A percentile compares a stretch with the other conserved stretches of the same genome.
These are phyloP conservation scores for Dryadula phaetusa DNA, from an alignment of 2,888 invertebrate genomes.

Conservation along the genomic window DNA sequence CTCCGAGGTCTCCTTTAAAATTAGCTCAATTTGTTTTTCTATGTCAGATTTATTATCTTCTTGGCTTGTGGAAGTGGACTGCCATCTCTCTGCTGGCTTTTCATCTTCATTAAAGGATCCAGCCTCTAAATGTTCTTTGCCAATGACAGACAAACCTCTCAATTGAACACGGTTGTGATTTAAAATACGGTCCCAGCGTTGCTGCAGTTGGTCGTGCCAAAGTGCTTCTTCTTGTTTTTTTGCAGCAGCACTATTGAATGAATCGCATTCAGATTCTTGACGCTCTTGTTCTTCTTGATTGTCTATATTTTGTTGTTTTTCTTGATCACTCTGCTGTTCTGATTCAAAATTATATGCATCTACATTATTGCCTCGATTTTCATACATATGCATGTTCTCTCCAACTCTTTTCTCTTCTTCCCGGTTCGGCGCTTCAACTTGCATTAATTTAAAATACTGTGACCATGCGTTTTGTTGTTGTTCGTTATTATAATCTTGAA, in stretches of 20 bases:
- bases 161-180: conserved; percentile 46
- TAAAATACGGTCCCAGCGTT: conserved; percentile 46
- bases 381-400: neutral
- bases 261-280: conserved; percentile 43
- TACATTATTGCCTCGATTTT: conserved; percentile 22
- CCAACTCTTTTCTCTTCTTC: too few relatives aligned
- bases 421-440: conserved; percentile 12
- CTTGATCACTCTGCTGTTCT: conserved; percentile 9
- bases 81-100: conserved; percentile 52
- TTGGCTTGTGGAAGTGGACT: conserved; percentile 55
- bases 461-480: conserved; percentile 19
- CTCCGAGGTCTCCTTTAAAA: conserved; percentile 20
- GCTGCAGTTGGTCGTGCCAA: conserved; percentile 42
- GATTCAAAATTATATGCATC: conserved; percentile 14
- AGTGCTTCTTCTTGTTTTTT: conserved; percentile 40
- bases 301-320: conserved; percentile 20
- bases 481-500: conserved; percentile 36
- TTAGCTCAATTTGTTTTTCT: conserved; percentile 54
- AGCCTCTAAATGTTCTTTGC: conserved; percentile 30
- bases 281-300: conserved; percentile 27
- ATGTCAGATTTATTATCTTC: conserved; percentile 49
- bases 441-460: conserved; percentile 4
- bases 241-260: conserved; percentile 44
- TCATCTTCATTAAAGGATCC: conserved; percentile 28
- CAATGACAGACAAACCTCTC: conserved; percentile 37